phyloP scores from a whole-genome alignment of 1,140 invertebrate species.

The Caenorhabditis remanei region DNA sequence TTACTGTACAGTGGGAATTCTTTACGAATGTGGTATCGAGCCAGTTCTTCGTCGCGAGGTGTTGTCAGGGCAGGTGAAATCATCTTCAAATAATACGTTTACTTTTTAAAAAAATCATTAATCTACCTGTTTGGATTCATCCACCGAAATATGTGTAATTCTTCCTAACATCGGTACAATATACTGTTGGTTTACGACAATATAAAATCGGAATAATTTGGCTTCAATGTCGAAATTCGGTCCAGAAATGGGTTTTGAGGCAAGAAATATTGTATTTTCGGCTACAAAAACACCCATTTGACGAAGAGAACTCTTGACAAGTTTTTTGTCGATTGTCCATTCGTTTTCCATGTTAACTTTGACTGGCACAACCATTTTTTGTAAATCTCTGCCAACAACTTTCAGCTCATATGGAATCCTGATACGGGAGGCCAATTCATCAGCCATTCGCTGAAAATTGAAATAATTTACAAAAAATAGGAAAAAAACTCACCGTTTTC shows the following conservation, averaged over 20 bases:
- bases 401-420: slow-evolving; percentile 74
- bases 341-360: slow-evolving; percentile 74
- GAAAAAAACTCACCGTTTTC: slow-evolving; percentile 70
- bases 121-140: slow-evolving; percentile 70
- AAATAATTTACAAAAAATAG: neutral
- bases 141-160: slow-evolving; percentile 72
- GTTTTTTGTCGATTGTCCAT: slow-evolving; percentile 69
- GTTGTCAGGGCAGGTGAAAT: slow-evolving; percentile 57
- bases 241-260: slow-evolving; percentile 65
- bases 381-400: slow-evolving; percentile 67
- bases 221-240: slow-evolving; percentile 75
- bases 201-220: slow-evolving; percentile 73
- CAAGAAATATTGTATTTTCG: slow-evolving; percentile 67
- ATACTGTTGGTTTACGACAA: slow-evolving; percentile 72
- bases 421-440: slow-evolving; percentile 69
- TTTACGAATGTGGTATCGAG: slow-evolving; percentile 58
- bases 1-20: slow-evolving; percentile 61
- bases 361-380: slow-evolving; percentile 70
- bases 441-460: slow-evolving; percentile 70
- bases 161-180: slow-evolving; percentile 76
- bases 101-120: neutral
- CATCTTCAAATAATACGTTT: slow-evolving; percentile 50
- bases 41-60: slow-evolving; percentile 59
- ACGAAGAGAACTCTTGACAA: slow-evolving; percentile 69
- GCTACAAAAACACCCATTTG: slow-evolving; percentile 68